These are phyloP conservation scores for Caenorhabditis tropicalis DNA, from an alignment of 1,140 invertebrate species.

Conservation along the genomic window DNA sequence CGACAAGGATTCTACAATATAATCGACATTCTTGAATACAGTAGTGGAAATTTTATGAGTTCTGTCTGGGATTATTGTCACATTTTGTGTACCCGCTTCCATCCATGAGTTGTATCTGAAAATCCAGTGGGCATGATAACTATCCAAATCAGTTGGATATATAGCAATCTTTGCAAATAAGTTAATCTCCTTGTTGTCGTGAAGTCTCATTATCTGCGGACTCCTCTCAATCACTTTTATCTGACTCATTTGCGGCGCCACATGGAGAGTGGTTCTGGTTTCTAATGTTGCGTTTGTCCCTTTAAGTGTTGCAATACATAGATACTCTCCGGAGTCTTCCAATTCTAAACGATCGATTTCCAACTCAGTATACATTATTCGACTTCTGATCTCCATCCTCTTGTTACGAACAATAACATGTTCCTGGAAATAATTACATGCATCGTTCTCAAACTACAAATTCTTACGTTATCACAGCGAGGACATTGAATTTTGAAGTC, in stretches of 20 bases:
- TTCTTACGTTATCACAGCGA: too few species aligned
- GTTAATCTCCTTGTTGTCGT: background rate
- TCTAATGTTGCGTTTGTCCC: background rate
- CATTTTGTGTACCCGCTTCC: background rate
- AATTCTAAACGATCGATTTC: background rate
- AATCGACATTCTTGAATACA: background rate
- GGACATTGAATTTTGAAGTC: too few species aligned
- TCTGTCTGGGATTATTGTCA: background rate
- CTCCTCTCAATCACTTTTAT: slow-evolving; percentile 6
- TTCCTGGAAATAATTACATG: too few species aligned
- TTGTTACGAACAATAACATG: too few species aligned
- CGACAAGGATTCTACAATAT: background rate
- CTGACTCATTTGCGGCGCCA: background rate
- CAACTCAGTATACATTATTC: too few species aligned
- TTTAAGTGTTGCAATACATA: background rate
- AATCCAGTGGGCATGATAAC: background rate
- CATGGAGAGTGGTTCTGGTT: background rate
- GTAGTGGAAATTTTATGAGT: background rate
- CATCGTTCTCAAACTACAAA: too few species aligned
- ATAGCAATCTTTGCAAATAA: background rate
- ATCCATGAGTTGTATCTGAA: background rate
- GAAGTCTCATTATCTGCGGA: background rate
- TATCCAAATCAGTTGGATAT: background rate
- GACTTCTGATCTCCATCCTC: too few species aligned
- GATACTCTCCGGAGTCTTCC: background rate